A percentile compares a stretch with the other conserved stretches of the same genome.
Evolutionary conservation across 2,797 vertebrate genomes (phyloP).

Genomic region (Amazona ochrocephala): DNA sequence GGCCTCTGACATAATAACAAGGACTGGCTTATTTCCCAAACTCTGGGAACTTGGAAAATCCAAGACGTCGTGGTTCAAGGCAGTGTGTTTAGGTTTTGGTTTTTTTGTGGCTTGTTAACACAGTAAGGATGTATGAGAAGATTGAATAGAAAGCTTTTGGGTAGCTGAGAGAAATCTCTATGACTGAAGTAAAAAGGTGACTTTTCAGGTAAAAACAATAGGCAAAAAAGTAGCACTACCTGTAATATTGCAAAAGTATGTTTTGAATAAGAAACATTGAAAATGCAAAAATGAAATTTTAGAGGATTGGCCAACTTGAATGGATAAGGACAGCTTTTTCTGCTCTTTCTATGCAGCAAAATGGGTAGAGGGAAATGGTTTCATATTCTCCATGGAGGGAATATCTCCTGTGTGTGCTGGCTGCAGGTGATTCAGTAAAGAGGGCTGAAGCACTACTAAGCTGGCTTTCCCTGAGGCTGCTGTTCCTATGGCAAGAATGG

Average conservation of each 20-base stretch:
- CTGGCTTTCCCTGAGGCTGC: neutral
- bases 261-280: neutral
- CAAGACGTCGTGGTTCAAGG: neutral
- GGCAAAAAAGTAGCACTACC: neutral
- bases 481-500: neutral
- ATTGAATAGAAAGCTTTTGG: neutral
- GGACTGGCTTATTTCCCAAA: neutral
- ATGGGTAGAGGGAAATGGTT: neutral
- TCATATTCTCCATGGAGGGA: neutral
- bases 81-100: neutral
- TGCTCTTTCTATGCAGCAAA: neutral
- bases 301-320: neutral
- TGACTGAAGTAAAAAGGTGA: neutral
- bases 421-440: neutral
- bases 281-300: neutral
- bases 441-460: neutral
- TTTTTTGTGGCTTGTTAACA: neutral
- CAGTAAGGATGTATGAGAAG: neutral
- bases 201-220: neutral
- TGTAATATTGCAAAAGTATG: neutral
- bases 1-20: neutral
- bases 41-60: neutral
- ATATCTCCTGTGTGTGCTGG: rapidly evolving
- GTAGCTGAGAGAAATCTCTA: neutral
- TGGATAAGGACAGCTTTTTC: neutral